Conservation (phyloP, 2,113 vertebrate species). For the Labeo catla region DNA sequence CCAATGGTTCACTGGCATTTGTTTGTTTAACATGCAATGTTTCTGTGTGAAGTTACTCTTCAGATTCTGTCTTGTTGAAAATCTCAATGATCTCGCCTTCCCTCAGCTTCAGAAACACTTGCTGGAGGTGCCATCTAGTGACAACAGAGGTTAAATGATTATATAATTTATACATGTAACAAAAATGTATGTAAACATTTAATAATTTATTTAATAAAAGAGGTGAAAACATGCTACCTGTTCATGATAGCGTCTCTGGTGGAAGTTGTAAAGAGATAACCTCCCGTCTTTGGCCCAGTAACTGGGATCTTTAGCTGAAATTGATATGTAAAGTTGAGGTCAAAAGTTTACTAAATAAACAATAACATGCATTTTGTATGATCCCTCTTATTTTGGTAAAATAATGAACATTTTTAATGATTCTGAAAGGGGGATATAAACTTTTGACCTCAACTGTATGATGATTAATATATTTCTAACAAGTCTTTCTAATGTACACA, state of each 20-base stretch:
- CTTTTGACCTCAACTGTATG: too few species aligned
- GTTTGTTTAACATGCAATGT: not conserved
- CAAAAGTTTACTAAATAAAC: too few species aligned
- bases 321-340: not conserved
- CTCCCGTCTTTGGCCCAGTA: conserved; percentile 73
- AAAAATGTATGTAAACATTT: not conserved
- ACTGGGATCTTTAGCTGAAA: conserved; percentile 81
- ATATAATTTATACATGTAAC: not conserved
- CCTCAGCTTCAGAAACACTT: conserved; percentile 74
- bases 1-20: not conserved
- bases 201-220: not conserved
- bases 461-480: not conserved
- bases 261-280: conserved; percentile 71
- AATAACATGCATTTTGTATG: too few species aligned
- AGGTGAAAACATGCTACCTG: conserved; percentile 62
- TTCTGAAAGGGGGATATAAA: too few species aligned
- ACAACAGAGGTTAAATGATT: conserved; percentile 23
- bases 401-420: too few species aligned
- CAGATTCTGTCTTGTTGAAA: conserved; percentile 43
- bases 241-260: conserved; percentile 67
- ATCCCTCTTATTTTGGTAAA: too few species aligned
- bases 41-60: conserved; percentile 6
- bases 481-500: not conserved
- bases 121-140: conserved; percentile 77
- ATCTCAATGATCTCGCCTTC: conserved; percentile 72